Evolutionary conservation across 1,140 invertebrate species (phyloP).

Genomic region (Brachystomella parvula): DNA sequence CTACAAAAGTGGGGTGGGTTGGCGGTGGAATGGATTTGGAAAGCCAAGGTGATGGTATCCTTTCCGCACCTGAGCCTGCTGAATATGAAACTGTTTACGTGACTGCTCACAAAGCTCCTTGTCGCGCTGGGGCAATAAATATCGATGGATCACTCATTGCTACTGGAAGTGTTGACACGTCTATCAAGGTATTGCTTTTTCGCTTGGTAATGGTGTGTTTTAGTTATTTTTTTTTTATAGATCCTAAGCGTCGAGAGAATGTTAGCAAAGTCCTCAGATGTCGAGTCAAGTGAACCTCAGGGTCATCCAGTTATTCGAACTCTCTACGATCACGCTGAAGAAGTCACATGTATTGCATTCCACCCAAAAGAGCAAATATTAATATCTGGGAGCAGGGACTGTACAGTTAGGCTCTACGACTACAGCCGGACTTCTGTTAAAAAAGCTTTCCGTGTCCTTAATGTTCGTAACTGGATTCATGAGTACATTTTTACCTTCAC

Average conservation of each 20-base stretch:
- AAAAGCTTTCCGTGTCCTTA: conserved; percentile 91
- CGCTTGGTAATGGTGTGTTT: conserved; percentile 4
- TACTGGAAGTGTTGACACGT: conserved; percentile 94
- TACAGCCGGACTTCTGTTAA: conserved; percentile 97
- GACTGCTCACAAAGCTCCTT: conserved; percentile 95
- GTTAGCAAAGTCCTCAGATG: conserved; percentile 82
- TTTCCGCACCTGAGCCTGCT: conserved; percentile 83
- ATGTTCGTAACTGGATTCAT: conserved; percentile 40
- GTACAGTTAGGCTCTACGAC: conserved; percentile 92
- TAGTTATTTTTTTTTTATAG: conserved; percentile 43
- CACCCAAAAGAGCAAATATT: conserved; percentile 58
- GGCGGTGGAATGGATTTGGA: conserved; percentile 70
- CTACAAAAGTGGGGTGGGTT: conserved; percentile 35
- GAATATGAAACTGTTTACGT: conserved; percentile 98
- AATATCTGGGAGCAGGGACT: conserved; percentile 71
- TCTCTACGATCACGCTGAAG: conserved; percentile 95
- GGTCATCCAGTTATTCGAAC: conserved; percentile 97
- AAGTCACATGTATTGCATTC: conserved; percentile 94
- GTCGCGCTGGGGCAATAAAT: conserved; percentile 88
- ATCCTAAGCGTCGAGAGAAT: conserved; percentile 96
- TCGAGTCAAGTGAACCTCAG: conserved; percentile 65
- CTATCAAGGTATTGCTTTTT: conserved; percentile 67
- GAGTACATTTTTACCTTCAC: too few relatives aligned
- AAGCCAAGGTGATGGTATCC: conserved; percentile 86
- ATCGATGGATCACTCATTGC: conserved; percentile 91